Evolutionary conservation across 2,113 vertebrate genomes (phyloP), one percentile per base, ranked within the genome.

Genomic region (Ciconia stormi): DNA sequence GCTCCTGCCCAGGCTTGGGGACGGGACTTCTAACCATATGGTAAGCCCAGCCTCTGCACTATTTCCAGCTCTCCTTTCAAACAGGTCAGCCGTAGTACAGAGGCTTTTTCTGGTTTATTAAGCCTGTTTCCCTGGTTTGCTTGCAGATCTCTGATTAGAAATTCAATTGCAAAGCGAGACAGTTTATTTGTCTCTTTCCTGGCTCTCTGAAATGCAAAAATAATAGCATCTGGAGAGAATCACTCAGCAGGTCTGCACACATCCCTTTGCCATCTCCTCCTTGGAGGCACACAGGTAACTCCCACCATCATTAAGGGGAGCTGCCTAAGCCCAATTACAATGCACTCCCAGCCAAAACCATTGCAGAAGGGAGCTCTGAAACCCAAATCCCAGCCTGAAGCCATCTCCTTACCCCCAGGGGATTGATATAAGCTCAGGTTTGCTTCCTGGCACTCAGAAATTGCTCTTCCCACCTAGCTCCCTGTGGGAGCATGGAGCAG

Each of bases 1-100:
- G 0, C 8, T 36, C 27, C 36, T 21, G 32, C n/a, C 23, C 21
- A 73, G 44, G 10, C 9, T 23, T 38, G 13, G 65, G 30, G 13
- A 9, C 16, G 30, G 32, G 44, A 70, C n/a, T 21, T 11, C 9
- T 11, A 25, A 20, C 21, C 30, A 6, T 1, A 4, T 0, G 0
- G 25, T 3, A 4, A 70, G 42, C 13, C 63, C 6, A 0, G 3
- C 6, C 56, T n/a, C 47, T 42, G 26, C 46, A 6, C 26, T 13
- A 2, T 61, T 82, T n/a, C 52, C 53, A 65, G 19, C 53, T 50
- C 77, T 66, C 21, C 55, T 59, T 63, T 73, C 82, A 21, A 17
- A 56, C 27, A 46, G 46, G 19, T 27, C 16, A 5, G 16, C 83
- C 40, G 34, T 53, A 29, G 56, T 5, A 47, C 42, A 40, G 34